Conservation (phyloP, 2,888 invertebrate species). For the Tetranychus truncatus region DNA sequence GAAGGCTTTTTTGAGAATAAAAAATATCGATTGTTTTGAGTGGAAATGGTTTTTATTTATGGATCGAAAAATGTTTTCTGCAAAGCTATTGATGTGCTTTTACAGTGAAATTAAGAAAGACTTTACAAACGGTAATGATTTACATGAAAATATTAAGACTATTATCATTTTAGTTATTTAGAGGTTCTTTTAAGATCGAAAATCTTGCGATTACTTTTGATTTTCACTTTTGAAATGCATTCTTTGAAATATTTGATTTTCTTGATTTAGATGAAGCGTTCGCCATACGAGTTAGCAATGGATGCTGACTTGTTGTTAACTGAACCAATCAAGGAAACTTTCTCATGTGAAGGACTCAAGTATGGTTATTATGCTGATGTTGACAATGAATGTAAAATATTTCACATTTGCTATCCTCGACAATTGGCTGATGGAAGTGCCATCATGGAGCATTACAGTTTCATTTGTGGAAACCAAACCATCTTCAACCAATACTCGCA, state of each 20-base stretch:
- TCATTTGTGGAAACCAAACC: slow-evolving; percentile 20
- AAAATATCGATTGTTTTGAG: too few relatives aligned
- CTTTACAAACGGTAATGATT: too few relatives aligned
- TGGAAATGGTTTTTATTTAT: too few relatives aligned
- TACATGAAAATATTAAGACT: too few relatives aligned
- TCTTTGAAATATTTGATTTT: neutral
- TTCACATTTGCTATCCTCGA: slow-evolving; percentile 25
- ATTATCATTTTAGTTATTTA: too few relatives aligned
- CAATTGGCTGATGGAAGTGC: slow-evolving; percentile 22
- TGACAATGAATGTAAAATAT: slow-evolving; percentile 26
- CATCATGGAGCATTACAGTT: slow-evolving; percentile 11
- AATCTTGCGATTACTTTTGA: neutral
- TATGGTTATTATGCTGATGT: slow-evolving; percentile 26
- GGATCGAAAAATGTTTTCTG: too few relatives aligned
- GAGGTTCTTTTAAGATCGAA: too few relatives aligned
- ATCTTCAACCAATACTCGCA: slow-evolving; percentile 19
- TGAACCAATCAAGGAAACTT: slow-evolving; percentile 21
- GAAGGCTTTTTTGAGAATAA: too few relatives aligned
- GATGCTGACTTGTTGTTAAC: slow-evolving; percentile 24
- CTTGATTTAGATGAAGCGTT: slow-evolving; percentile 22
- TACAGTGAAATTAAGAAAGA: too few relatives aligned
- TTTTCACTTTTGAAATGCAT: neutral
- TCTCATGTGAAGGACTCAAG: slow-evolving; percentile 23
- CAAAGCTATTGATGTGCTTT: too few relatives aligned
- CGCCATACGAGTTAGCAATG: slow-evolving; percentile 24